Conservation (phyloP, 2,113 vertebrate species). For the Corvus moneduloides region DNA sequence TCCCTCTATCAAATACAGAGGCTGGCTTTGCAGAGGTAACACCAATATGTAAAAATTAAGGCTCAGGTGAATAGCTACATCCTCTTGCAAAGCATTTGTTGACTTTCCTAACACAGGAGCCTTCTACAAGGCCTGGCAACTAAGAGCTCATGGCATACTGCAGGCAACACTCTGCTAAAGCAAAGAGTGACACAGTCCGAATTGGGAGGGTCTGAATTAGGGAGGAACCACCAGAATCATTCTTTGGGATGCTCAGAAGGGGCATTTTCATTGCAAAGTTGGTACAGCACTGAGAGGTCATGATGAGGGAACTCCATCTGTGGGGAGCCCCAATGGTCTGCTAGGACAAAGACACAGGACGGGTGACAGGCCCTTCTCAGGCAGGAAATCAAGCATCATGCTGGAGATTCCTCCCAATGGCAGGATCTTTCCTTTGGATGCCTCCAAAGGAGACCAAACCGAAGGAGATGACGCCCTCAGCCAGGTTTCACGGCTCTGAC, state of each 20-base stretch:
- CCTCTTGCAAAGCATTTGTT: neutral
- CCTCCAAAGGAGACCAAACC: neutral
- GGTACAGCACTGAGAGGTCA: neutral
- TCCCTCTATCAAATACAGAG: neutral
- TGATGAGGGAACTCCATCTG: fast-evolving
- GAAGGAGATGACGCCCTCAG: neutral
- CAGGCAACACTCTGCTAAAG: neutral
- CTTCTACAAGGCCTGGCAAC: neutral
- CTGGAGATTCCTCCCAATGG: neutral
- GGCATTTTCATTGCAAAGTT: neutral
- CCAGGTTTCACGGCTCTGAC: neutral
- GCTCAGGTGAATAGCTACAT: neutral
- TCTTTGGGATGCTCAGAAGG: neutral
- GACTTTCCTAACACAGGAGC: neutral
- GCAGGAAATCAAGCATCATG: neutral
- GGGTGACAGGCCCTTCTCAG: neutral
- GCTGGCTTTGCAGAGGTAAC: neutral
- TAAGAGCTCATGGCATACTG: neutral
- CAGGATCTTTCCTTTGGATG: neutral
- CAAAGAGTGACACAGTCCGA: neutral
- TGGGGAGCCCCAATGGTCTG: neutral
- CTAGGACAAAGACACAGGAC: neutral
- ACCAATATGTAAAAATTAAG: neutral
- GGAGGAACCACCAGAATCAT: neutral
- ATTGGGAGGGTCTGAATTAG: neutral